Base-by-base conservation (phyloP, 2,888 invertebrate species). In the Troglohyphantes excavatus region DNA sequence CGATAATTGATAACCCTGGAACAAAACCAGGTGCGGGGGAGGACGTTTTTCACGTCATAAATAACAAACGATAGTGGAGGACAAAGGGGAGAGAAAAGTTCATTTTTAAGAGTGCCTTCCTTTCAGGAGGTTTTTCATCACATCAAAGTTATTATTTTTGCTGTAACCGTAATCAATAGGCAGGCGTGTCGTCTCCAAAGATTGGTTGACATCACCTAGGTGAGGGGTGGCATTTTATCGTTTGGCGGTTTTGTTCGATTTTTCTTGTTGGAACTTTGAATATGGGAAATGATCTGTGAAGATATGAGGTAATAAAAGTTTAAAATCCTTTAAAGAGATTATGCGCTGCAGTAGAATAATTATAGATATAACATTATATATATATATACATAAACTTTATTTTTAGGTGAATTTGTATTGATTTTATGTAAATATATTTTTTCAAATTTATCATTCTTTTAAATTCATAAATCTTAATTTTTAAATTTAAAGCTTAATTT, bases 91-190 rank as follows among this genome's bases (percentile, higher is more conserved):
- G n/a, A 63, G 11, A 17, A 78, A 78, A 78, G 63, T 78, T 78
- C 63, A 63, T 78, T 78, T 78, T 63, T 63, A 78, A 63, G 63
- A 78, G 63, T 39, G 26, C 63, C 59, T 39, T 23, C 68, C 70
- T 70, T 70, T 21, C 33, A 59, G 19, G 68, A 59, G 70, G 43
- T 67, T 43, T 46, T 65, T 33, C 39, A n/a, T 39, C 33, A 17
- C 46, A 2, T 72, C 23, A 11, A 23, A 5, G 72, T 21, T 39
- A 68, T 23, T 65, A 26, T 63, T 61, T 43, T 43, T 6, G 39
- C 26, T 67, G n/a, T 29, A 17, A 27, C 29, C n/a, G 9, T 82
- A 59, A 82, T 82, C 59, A 70, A 82, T 82, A 59, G 78, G 65
- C 21, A 53, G 53, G 39, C 39, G 43, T 78, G 78, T 78, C 78